Evolutionary conservation across 1,140 invertebrate species (phyloP).

Genomic region (Lamellibrachia luymesi): DNA sequence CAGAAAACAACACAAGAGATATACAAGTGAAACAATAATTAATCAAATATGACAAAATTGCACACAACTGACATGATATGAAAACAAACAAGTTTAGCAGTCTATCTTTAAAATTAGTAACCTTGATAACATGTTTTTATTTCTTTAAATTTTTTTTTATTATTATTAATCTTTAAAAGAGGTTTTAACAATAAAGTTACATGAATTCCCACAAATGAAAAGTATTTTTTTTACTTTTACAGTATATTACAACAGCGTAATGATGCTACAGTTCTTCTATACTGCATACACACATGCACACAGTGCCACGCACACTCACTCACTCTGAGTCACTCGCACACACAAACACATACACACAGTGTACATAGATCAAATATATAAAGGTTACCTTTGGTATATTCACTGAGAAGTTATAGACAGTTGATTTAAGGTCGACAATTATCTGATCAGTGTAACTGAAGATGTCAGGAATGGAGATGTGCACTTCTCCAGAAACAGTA

Average conservation of each 20-base stretch:
- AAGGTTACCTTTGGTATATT: not conserved
- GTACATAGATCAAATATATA: not conserved
- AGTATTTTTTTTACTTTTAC: too few species aligned
- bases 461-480: constrained; percentile 29
- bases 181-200: too few species aligned
- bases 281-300: not conserved
- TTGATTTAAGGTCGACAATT: not conserved
- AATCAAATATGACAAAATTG: not conserved
- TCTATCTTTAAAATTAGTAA: too few species aligned
- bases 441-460: not conserved
- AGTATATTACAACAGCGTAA: too few species aligned
- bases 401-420: not conserved
- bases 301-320: not conserved
- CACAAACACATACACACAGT: not conserved
- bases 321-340: not conserved
- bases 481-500: constrained; percentile 27
- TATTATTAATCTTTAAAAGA: too few species aligned
- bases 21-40: not conserved
- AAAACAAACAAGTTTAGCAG: too few species aligned
- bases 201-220: too few species aligned
- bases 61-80: not conserved
- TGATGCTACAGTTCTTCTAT: too few species aligned
- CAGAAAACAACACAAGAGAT: not conserved
- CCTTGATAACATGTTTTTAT: too few species aligned
- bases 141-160: too few species aligned